Evolutionary conservation across 2,113 vertebrate species (phyloP).

Genomic region (Spizaetus ornatus): DNA sequence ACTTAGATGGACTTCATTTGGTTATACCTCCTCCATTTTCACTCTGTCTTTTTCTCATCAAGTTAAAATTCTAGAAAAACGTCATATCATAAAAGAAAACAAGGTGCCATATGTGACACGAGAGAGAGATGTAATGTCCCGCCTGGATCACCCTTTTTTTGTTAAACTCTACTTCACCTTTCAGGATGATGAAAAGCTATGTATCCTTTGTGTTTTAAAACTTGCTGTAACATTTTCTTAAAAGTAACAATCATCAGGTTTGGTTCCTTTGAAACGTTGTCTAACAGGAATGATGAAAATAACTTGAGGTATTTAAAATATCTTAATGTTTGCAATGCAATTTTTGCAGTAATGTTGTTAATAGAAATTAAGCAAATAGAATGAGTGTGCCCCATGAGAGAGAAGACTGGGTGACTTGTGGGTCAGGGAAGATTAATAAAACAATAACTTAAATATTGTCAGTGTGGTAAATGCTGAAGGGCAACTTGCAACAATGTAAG

Average conservation of each 20-base stretch:
- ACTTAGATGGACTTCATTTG: background rate
- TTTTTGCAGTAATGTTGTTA: background rate
- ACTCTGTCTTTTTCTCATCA: slow-evolving; percentile 32
- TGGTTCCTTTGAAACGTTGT: background rate
- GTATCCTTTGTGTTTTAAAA: slow-evolving; percentile 85
- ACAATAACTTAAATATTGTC: background rate
- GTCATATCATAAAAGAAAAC: slow-evolving; percentile 99
- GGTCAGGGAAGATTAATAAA: background rate
- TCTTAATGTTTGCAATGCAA: background rate
- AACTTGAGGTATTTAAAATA: background rate
- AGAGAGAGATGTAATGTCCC: slow-evolving; percentile 97
- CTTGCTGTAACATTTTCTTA: background rate
- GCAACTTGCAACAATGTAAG: background rate
- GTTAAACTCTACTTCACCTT: slow-evolving; percentile 99
- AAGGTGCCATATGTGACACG: slow-evolving; percentile 96
- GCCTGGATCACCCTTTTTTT: slow-evolving; percentile 96
- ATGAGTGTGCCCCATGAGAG: background rate
- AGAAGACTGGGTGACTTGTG: background rate
- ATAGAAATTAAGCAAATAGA: background rate
- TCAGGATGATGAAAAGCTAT: slow-evolving; percentile 98
- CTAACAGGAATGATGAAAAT: background rate
- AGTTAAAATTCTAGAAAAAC: slow-evolving; percentile 99
- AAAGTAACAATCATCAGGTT: background rate
- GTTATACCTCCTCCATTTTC: background rate
- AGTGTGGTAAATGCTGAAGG: background rate